phyloP scores from a whole-genome alignment of 1,140 invertebrate genomes.

The Teleopsis dalmanni region DNA sequence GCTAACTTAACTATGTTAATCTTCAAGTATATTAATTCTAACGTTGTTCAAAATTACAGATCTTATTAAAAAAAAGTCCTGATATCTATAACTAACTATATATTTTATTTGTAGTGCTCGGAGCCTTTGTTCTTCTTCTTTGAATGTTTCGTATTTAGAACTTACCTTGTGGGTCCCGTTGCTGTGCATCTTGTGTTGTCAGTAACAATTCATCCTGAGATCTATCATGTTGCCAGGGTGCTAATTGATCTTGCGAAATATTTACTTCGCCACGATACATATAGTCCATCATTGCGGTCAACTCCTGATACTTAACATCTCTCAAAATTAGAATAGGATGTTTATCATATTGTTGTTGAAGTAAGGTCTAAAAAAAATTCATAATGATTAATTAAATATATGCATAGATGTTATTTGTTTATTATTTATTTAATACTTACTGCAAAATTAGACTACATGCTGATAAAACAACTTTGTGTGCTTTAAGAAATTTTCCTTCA shows the following conservation, averaged over 20 bases:
- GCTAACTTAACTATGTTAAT: no score
- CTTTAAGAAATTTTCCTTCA: slow-evolving; percentile 83
- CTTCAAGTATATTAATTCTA: no score
- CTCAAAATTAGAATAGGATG: slow-evolving; percentile 86
- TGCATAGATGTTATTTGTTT: no score
- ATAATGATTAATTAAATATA: no score
- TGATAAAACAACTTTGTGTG: slow-evolving; percentile 88
- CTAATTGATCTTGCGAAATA: slow-evolving; percentile 85
- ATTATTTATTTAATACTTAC: no score
- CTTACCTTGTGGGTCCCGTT: slow-evolving; percentile 73
- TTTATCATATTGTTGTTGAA: slow-evolving; percentile 81
- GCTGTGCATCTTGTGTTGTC: slow-evolving; percentile 63
- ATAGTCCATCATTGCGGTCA: slow-evolving; percentile 88
- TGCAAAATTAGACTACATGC: no score
- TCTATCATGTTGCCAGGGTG: slow-evolving; percentile 62
- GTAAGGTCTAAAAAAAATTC: slow-evolving; percentile 57
- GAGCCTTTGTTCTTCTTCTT: no score
- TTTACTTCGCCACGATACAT: slow-evolving; percentile 93
- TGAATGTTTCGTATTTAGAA: no score
- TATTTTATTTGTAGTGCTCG: no score
- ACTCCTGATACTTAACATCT: slow-evolving; percentile 84
- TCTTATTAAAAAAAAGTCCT: no score
- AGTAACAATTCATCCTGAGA: slow-evolving; percentile 66
- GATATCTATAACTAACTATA: no score
- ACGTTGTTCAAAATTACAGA: no score